phyloP scores from a whole-genome alignment of 2,113 vertebrate genomes.

The Rhinolophus sinicus region DNA sequence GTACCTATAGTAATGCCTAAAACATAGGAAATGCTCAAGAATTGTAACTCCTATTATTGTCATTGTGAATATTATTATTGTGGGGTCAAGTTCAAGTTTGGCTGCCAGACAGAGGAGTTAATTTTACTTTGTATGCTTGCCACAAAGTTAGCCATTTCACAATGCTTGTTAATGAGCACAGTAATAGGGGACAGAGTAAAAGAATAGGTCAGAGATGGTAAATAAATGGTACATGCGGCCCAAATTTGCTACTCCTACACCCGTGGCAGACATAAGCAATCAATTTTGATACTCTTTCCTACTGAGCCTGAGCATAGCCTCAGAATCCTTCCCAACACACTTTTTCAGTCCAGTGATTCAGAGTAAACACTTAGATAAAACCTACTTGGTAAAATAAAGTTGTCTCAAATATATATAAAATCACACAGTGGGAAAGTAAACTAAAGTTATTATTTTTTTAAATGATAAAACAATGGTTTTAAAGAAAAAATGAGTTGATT shows the following conservation, averaged over 20 bases:
- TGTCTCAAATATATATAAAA: neutral
- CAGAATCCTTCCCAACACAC: neutral
- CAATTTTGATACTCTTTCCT: neutral
- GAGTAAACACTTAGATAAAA: neutral
- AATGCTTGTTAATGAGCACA: neutral
- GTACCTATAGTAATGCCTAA: neutral
- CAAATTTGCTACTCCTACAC: neutral
- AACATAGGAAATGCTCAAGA: constrained; percentile 4
- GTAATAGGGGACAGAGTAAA: neutral
- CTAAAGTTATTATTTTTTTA: neutral
- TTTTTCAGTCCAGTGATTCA: neutral
- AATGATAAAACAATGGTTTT: constrained; percentile 1
- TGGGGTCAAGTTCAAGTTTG: constrained; percentile 35
- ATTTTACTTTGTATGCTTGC: neutral
- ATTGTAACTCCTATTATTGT: neutral
- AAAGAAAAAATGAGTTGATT: constrained; percentile 13
- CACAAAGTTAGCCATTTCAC: neutral
- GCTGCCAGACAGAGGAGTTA: constrained; percentile 24
- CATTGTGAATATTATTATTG: neutral
- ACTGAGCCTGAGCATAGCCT: neutral
- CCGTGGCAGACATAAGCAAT: neutral
- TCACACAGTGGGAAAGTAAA: neutral
- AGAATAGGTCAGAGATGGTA: neutral
- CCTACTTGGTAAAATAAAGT: neutral
- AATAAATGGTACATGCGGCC: neutral